Percentiles rank a stretch among this genome's conserved stretches.
Conservation (phyloP, 2,797 vertebrate genomes). For the Spinus olivaceus region DNA sequence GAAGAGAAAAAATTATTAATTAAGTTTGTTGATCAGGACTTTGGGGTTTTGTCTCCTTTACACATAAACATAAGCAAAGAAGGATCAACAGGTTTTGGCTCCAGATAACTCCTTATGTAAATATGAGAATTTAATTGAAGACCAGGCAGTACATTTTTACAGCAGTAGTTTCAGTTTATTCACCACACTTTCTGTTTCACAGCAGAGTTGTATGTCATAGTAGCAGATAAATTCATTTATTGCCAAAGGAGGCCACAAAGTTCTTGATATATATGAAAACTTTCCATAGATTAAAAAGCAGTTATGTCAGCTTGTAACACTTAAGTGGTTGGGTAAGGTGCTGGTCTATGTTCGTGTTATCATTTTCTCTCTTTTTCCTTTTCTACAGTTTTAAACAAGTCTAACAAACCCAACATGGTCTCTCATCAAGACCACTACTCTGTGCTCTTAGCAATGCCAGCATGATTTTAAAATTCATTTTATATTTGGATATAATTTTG, state of each 20-base stretch:
- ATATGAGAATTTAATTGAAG: not conserved
- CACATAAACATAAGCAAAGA: not conserved
- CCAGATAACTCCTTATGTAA: not conserved
- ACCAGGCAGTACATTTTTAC: not conserved
- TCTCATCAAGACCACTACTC: not conserved
- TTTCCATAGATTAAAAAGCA: not conserved
- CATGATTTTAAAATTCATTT: constrained; percentile 12
- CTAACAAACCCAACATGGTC: not conserved
- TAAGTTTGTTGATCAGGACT: not conserved
- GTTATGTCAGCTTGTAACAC: not conserved
- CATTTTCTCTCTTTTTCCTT: not conserved
- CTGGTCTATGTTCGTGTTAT: not conserved
- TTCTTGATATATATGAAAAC: not conserved
- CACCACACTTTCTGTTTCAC: not conserved
- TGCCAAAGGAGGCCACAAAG: not conserved
- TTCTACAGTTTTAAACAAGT: not conserved
- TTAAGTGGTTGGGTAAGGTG: not conserved
- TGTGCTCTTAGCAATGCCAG: not conserved
- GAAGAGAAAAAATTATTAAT: not conserved
- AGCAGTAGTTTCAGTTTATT: not conserved
- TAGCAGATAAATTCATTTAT: not conserved
- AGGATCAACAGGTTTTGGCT: not conserved
- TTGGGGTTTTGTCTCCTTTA: not conserved
- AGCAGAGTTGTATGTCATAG: not conserved
- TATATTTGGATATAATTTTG: not conserved